These are phyloP conservation scores for Sesia bembeciformis DNA, from an alignment of 2,888 invertebrate species.

Conservation along the genomic window DNA sequence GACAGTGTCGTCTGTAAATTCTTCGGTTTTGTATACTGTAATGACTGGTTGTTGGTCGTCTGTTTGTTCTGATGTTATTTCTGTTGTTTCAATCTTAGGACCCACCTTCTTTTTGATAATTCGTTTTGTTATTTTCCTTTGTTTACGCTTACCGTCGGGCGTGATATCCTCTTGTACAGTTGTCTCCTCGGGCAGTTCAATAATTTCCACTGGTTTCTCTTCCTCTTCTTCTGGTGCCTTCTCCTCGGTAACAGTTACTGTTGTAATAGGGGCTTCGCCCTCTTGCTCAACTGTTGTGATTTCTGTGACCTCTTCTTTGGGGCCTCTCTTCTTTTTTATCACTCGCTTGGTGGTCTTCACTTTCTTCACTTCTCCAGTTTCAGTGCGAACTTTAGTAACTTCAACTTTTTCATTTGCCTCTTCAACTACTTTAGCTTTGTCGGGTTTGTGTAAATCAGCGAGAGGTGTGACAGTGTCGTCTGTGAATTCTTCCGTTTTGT, in stretches of 20 bases:
- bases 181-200: slow-evolving; percentile 33
- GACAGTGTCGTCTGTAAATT: slow-evolving; percentile 23
- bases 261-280: not conserved
- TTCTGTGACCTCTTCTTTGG: slow-evolving; percentile 17
- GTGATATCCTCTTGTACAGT: slow-evolving; percentile 12
- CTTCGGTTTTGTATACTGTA: slow-evolving; percentile 4
- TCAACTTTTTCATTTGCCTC: slow-evolving; percentile 22
- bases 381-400: slow-evolving; percentile 26
- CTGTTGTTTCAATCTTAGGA: slow-evolving; percentile 16
- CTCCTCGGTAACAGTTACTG: slow-evolving; percentile 16
- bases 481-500: slow-evolving; percentile 25
- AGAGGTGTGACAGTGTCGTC: slow-evolving; percentile 28
- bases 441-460: slow-evolving; percentile 4
- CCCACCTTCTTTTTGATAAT: slow-evolving; percentile 43
- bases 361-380: slow-evolving; percentile 19
- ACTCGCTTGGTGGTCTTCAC: slow-evolving; percentile 24
- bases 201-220: slow-evolving; percentile 12
- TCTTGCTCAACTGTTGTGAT: not conserved
- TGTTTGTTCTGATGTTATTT: slow-evolving; percentile 13
- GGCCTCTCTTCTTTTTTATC: slow-evolving; percentile 17
- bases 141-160: slow-evolving; percentile 21
- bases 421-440: not conserved
- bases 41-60: slow-evolving; percentile 20
- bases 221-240: slow-evolving; percentile 25
- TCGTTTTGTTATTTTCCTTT: slow-evolving; percentile 30